Percentiles rank a stretch among this genome's conserved stretches.
Conservation (phyloP, 1,140 invertebrate species). For the Coelopa frigida region DNA sequence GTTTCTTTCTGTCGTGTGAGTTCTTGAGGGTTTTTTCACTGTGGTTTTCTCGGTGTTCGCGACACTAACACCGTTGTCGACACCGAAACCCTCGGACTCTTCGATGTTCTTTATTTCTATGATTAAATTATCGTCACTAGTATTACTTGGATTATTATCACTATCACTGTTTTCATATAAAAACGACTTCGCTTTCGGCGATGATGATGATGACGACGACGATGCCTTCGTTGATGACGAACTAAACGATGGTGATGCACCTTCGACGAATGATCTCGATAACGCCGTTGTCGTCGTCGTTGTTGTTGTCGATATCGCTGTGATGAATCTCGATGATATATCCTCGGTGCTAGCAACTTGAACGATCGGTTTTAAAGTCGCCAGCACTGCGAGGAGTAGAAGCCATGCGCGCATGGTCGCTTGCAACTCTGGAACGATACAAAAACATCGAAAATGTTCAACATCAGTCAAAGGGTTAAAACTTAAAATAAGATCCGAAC, state of each 20-base stretch:
- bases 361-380: constrained; percentile 44
- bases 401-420: constrained; percentile 49
- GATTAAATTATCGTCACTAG: too few relatives aligned
- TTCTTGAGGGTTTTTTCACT: too few relatives aligned
- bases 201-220: constrained; percentile 7
- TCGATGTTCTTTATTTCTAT: too few relatives aligned
- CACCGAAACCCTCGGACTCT: too few relatives aligned
- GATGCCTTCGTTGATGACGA: background rate
- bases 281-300: constrained; percentile 6
- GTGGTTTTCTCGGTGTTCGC: too few relatives aligned
- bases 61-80: too few relatives aligned
- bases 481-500: background rate
- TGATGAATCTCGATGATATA: constrained; percentile 41
- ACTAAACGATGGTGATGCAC: constrained; percentile 14
- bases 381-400: constrained; percentile 47
- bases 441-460: constrained; percentile 38
- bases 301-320: constrained; percentile 27
- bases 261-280: constrained; percentile 6
- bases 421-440: constrained; percentile 48
- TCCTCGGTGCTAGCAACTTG: constrained; percentile 46
- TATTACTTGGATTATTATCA: background rate
- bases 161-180: background rate
- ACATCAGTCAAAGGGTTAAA: constrained; percentile 37
- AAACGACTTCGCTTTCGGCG: constrained; percentile 2
- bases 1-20: too few relatives aligned